Base-by-base conservation (phyloP, 2,797 vertebrate species). In the Alcedo atthis region DNA sequence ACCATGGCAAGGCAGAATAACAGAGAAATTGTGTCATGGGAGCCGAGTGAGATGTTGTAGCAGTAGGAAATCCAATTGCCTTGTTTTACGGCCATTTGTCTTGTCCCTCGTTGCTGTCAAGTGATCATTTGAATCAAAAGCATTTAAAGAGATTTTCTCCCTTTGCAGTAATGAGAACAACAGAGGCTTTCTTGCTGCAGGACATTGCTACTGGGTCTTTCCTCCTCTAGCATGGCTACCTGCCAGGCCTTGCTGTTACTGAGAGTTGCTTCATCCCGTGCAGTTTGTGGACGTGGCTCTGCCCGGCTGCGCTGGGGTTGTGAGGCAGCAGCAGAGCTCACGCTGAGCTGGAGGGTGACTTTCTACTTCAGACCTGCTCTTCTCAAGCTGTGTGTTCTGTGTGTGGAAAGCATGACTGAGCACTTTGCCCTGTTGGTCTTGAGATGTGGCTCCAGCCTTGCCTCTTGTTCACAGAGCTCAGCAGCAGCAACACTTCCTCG, bases 81-180 rank as follows among this genome's bases (percentile, higher is more conserved):
- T 96, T 95, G 85, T 96, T 95, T 94, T 93, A 88, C 86, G 92
- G 85, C 87, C 86, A 96, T 97, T 96, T 96, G 89, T 96, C 95
- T 97, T 93, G 40, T 95, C 91, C 8, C 6, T 70, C 33, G 81
- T 96, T 93, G 93, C 92, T 96, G 51, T 95, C 94, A 96, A 91
- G 76, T 91, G 89, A 96, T 84, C 85, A 76, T 92, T 90, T 93
- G 93, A 95, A 95, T 97, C 92, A 96, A 94, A 96, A 89, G 80
- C 24, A 4, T 96, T 97, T 95, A 93, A 95, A 90, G 84, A 85
- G 69, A 85, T 95, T 97, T 96, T 96, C 85, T 85, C 94, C 86
- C 84, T 94, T 79, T 89, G 78, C 84, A 85, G 73, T 94, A 95
- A 96, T 90, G 92, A 96, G 95, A 96, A 96, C 96, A 97, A 95